Evolutionary conservation across 2,888 invertebrate genomes (phyloP), one percentile per base, ranked within the genome.

Genomic region (Acanthopleura granulata): DNA sequence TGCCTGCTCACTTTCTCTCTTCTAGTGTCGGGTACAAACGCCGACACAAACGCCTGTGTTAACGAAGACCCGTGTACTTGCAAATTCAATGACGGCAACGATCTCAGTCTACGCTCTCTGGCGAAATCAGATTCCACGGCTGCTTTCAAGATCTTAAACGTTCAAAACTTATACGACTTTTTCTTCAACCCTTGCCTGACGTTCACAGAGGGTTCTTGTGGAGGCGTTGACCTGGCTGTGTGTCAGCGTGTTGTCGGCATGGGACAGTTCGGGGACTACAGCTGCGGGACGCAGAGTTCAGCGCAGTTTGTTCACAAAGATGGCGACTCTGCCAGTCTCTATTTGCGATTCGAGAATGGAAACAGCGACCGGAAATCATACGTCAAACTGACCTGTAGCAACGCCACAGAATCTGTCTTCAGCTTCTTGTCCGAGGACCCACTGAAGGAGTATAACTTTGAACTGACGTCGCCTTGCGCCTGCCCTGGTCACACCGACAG

Each of bases 391-490:
- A 27, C 29, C 1, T 66, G 66, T 66, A 66, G 16, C 6, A 66
- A 66, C 29, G 66, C 22, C 6, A 66, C 66, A 16, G 15, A 22
- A 15, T 66, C 66, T 27, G 6, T 6, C 22, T 25, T 66, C 3
- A 16, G 22, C 6, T 66, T 22, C 14, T 3, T 66, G 16, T 16
- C 18, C 16, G 66, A 66, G 14, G 29, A 66, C 29, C 66, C 66
- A 1, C 16, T 66, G 29, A 66, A 27, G 25, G 25, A 18, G 6
- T 66, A 66, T 14, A 66, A 66, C 29, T 25, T 66, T 6, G 66
- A 66, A 14, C 66, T 66, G 66, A 16, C 66, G 3, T 66, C 66
- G 14, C 66, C 66, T 16, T 66, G 66, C 25, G 66, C 66, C 25
- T 66, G 66, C 29, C 66, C 66, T 6, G 66, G 29, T 27, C 22